These are phyloP conservation scores for Puntigrus tetrazona DNA, from an alignment of 2,113 vertebrate genomes.

Conservation along the genomic window DNA sequence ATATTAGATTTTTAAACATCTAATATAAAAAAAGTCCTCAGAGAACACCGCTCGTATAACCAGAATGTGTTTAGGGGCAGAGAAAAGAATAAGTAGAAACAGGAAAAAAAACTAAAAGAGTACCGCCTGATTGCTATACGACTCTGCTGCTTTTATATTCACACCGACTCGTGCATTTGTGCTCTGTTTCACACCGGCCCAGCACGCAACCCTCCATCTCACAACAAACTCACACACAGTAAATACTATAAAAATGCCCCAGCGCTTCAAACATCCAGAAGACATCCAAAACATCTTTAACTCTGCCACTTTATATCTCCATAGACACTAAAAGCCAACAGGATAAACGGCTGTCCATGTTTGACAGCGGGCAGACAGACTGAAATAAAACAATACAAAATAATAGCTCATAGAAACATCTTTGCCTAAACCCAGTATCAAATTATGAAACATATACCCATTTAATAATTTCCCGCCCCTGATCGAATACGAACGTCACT, in stretches of 20 bases:
- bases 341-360: not conserved
- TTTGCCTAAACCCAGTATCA: not conserved
- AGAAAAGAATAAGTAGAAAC: not conserved
- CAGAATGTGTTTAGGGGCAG: not conserved
- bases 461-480: not conserved
- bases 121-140: not conserved
- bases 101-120: not conserved
- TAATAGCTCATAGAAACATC: not conserved
- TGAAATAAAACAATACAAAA: not conserved
- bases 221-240: not conserved
- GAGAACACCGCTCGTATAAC: not conserved
- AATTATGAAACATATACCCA: not conserved
- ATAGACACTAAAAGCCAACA: not conserved
- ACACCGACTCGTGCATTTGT: not conserved
- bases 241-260: not conserved
- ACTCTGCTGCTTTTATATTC: constrained; percentile 3
- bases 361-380: not conserved
- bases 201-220: not conserved
- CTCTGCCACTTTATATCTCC: not conserved
- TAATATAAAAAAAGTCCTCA: not conserved
- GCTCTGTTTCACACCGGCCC: constrained; percentile 17
- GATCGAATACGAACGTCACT: not conserved
- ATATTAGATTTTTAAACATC: no score
- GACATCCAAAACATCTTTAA: not conserved
- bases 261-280: not conserved